Base-by-base conservation (phyloP, 2,113 vertebrate species). In the Raja brachyura region DNA sequence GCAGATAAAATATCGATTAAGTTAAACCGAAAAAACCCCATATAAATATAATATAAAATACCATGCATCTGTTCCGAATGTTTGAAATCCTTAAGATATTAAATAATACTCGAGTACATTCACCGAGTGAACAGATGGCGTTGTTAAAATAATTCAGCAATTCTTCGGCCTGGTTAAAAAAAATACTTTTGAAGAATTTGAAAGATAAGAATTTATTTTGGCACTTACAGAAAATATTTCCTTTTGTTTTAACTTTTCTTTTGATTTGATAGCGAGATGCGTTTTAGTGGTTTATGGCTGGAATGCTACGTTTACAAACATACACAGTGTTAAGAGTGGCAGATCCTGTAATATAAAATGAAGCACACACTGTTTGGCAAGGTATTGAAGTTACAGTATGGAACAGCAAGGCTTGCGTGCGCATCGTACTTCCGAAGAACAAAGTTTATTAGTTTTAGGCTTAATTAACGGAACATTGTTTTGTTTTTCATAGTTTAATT, bases 61-160 rank as follows among this genome's bases (percentile, higher is more conserved):
- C 39, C 68, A 92, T 54, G 39, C 11, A 92, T 22, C 90, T 92
- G 68, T 73, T 73, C 20, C 68, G 31, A 73, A 73, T 73, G 39
- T 92, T 48, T 92, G 33, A 31, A 63, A 66, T 63, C 81, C 25
- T 86, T 86, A 86, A 31, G n/a, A 63, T 88, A 66, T 92, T 25
- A 92, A 73, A 70, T 73, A 73, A 73, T 61, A 73, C 20, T 54
- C 39, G 22, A 61, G 33, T 39, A 48, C 68, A 74, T 74, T 74
- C 73, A 73, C 33, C 33, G 66, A 20, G 88, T 73, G 88, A 92
- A 73, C 59, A 92, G 68, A 74, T 74, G 90, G 66, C 66, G 90
- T 73, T 90, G 16, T 70, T 22, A 90, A 90, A 22, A 31, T 39
- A 70, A 90, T 70, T 39, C 18, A 25, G 31, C 61, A 92, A 66